phyloP scores from a whole-genome alignment of 1,140 invertebrate genomes.

The Pseudachorutes palmiensis region DNA sequence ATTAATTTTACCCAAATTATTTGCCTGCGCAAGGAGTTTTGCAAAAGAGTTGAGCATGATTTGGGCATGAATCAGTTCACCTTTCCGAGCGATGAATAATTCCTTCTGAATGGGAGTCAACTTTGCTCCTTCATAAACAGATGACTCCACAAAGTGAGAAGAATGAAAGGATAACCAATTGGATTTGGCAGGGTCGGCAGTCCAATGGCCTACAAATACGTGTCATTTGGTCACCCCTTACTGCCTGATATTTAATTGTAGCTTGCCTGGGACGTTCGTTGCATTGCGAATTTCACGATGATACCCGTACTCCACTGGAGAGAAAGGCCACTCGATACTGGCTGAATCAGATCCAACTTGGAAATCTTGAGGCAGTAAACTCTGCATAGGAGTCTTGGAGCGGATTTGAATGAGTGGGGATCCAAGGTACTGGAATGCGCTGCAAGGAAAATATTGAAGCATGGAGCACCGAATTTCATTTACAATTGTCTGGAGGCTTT shows the following conservation, averaged over 20 bases:
- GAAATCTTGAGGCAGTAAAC: slow-evolving; percentile 52
- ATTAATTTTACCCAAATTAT: slow-evolving; percentile 36
- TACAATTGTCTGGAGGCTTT: slow-evolving; percentile 5
- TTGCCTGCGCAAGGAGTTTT: slow-evolving; percentile 70
- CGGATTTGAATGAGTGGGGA: slow-evolving; percentile 57
- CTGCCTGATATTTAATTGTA: slow-evolving; percentile 1
- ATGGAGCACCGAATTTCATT: background rate
- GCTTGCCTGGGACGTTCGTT: slow-evolving; percentile 62
- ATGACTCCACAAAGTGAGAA: slow-evolving; percentile 47
- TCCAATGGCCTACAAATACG: slow-evolving; percentile 61
- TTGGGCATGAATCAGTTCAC: slow-evolving; percentile 58
- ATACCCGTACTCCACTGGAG: slow-evolving; percentile 53
- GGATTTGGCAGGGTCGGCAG: slow-evolving; percentile 64
- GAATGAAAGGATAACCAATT: slow-evolving; percentile 64
- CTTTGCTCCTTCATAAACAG: background rate
- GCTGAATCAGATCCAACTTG: slow-evolving; percentile 29
- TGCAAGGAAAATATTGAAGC: slow-evolving; percentile 20
- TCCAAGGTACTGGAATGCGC: slow-evolving; percentile 56
- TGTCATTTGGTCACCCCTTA: slow-evolving; percentile 16
- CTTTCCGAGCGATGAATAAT: slow-evolving; percentile 44
- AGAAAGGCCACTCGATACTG: slow-evolving; percentile 45
- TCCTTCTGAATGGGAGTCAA: slow-evolving; percentile 39
- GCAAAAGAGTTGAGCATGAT: slow-evolving; percentile 66
- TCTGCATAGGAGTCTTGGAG: slow-evolving; percentile 53
- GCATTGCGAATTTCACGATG: slow-evolving; percentile 49